Evolutionary conservation across 1,140 invertebrate genomes (phyloP).

Genomic region (Drosophila obscura): DNA sequence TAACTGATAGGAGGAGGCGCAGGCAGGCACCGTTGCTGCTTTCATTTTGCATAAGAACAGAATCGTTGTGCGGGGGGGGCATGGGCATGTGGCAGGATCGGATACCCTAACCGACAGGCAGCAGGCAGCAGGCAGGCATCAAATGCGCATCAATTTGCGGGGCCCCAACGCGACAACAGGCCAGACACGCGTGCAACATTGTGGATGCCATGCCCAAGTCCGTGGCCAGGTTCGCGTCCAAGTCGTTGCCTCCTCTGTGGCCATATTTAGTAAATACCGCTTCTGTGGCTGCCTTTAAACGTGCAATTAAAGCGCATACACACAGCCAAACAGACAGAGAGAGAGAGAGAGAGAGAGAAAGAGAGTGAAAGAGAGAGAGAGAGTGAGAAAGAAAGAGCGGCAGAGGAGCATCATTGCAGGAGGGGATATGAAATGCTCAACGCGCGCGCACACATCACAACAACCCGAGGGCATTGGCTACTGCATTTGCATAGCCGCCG

Average conservation of each 20-base stretch:
- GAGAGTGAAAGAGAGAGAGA: slow-evolving; percentile 2
- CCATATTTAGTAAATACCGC: slow-evolving; percentile 82
- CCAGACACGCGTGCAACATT: slow-evolving; percentile 70
- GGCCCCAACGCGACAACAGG: slow-evolving; percentile 65
- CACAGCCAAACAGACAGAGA: slow-evolving; percentile 17
- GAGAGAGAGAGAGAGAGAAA: not conserved
- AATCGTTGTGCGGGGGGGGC: not conserved
- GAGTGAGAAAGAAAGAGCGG: not conserved
- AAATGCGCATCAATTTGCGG: slow-evolving; percentile 77
- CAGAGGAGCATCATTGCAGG: no score
- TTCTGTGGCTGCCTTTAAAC: slow-evolving; percentile 80
- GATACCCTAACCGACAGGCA: not conserved
- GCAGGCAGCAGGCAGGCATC: slow-evolving; percentile 44
- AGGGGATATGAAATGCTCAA: slow-evolving; percentile 26
- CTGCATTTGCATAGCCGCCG: slow-evolving; percentile 82
- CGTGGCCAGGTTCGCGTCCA: not conserved
- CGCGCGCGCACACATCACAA: slow-evolving; percentile 79
- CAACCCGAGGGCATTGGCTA: slow-evolving; percentile 83
- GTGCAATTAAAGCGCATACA: slow-evolving; percentile 73
- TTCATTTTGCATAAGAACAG: slow-evolving; percentile 39
- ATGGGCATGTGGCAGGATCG: no score
- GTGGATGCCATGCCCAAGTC: slow-evolving; percentile 41
- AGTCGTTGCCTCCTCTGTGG: slow-evolving; percentile 40
- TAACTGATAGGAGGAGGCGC: slow-evolving; percentile 68
- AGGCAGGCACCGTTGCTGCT: slow-evolving; percentile 8